Base-by-base conservation (phyloP, 1,140 invertebrate genomes). In the Cydia pomonella region DNA sequence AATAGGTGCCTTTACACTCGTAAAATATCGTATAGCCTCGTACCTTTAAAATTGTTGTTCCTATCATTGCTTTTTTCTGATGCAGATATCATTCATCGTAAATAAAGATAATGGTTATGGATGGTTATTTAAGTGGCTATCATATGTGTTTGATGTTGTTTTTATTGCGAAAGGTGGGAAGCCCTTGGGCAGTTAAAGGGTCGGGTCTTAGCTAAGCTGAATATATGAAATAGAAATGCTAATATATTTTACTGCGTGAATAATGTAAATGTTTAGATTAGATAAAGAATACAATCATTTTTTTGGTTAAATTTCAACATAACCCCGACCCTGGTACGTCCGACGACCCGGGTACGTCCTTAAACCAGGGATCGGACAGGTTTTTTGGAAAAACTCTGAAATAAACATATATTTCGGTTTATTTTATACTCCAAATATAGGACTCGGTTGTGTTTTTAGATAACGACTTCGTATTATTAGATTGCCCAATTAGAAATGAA, bases 71-170 rank as follows among this genome's bases (percentile, higher is more conserved):
- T 9, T 21, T n/a, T 33, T 38, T 69, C 53, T 69, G 27, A 41
- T 69, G 64, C n/a, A 69, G n/a, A 38, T 41, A 69, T 18, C 18
- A 69, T 69, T 69, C 27, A 38, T 33, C 64, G 64, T 69, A 69
- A 69, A 69, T 69, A 69, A 69, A 69, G 13, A 69, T 69, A 33
- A 69, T 69, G 29, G 64, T 69, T 69, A 69, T 69, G 64, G 64
- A 69, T 69, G 64, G 64, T 23, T 69, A 69, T 69, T 69, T 69
- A 69, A 69, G 64, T 69, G 64, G 27, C 64, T 41, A 69, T 38
- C 29, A 69, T 69, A 69, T 69, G 29, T 69, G 25, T 69, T 69
- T 69, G 29, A 69, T 69, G 64, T 69, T 18, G 41, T 69, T 69
- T 69, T 69, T 69, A 69, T 69, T 18, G 29, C 64, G 9, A 69